phyloP scores from a whole-genome alignment of 2,888 invertebrate species.

The Sialis lutaria region DNA sequence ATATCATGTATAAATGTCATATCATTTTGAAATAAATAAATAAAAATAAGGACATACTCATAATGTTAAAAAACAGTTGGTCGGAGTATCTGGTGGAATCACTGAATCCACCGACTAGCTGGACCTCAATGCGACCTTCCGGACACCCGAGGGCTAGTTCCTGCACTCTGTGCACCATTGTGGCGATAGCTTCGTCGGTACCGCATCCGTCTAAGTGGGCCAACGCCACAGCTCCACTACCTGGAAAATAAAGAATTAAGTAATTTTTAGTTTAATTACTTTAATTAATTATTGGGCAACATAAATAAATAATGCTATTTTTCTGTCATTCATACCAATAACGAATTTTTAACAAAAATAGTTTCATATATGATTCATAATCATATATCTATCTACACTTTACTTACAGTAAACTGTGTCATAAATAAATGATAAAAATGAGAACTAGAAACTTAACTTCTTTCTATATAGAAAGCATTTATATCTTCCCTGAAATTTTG shows the following conservation, averaged over 20 bases:
- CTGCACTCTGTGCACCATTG: slow-evolving; percentile 73
- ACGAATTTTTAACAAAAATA: too few species aligned
- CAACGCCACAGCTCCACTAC: slow-evolving; percentile 74
- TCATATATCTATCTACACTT: too few species aligned
- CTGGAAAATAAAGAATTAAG: slow-evolving; percentile 25
- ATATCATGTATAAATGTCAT: too few species aligned
- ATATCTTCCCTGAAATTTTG: too few species aligned
- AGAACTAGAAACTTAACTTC: too few species aligned
- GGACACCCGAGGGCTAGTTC: slow-evolving; percentile 73
- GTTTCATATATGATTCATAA: too few species aligned
- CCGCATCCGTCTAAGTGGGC: slow-evolving; percentile 75
- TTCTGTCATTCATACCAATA: too few species aligned
- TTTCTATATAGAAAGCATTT: too few species aligned
- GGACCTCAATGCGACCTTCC: slow-evolving; percentile 76
- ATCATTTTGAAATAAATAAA: too few species aligned
- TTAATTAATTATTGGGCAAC: not conserved
- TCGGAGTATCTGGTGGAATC: slow-evolving; percentile 77
- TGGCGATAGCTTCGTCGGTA: slow-evolving; percentile 64
- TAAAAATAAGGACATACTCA: slow-evolving; percentile 44
- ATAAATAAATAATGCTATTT: not conserved
- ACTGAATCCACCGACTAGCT: slow-evolving; percentile 79
- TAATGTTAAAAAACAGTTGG: slow-evolving; percentile 73
- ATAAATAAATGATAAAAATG: too few species aligned
- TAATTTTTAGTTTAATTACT: not conserved
- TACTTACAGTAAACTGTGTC: too few species aligned